A percentile compares a stretch with the other conserved stretches of the same genome.
Evolutionary conservation across 2,797 vertebrate species (phyloP).

Genomic region (Acrocephalus scirpaceus): DNA sequence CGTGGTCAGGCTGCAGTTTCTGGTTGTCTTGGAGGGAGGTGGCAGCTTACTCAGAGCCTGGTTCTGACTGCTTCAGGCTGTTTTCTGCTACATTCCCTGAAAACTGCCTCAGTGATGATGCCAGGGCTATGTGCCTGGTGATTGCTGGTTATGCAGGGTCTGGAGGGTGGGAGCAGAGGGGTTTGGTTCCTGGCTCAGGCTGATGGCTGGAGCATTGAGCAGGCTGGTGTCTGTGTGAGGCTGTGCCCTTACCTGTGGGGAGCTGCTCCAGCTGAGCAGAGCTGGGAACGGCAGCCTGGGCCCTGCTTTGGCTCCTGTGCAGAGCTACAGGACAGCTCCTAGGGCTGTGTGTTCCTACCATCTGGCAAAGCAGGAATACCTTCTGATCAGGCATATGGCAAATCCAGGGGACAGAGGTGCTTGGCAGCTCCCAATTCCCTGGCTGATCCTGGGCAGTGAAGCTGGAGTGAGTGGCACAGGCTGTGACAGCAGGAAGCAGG

Average conservation of each 20-base stretch:
- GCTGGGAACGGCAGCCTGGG: accelerated
- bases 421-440: neutral
- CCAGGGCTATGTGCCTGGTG: neutral
- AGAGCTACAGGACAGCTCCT: neutral
- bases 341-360: neutral
- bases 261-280: accelerated
- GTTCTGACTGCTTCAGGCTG: neutral
- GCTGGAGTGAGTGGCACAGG: accelerated
- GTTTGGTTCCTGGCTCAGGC: neutral
- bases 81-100: neutral
- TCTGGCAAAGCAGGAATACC: neutral
- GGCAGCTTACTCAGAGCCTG: neutral
- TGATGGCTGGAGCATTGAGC: neutral
- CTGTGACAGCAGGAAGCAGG: neutral
- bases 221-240: neutral
- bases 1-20: accelerated
- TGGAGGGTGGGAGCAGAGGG: neutral
- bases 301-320: neutral
- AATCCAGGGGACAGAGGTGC: neutral
- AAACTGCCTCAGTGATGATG: neutral
- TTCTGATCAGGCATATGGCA: neutral
- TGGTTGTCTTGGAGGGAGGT: neutral
- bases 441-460: accelerated
- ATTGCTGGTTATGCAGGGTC: neutral
- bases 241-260: neutral